phyloP scores from a whole-genome alignment of 2,797 vertebrate species.

The Microcaecilia unicolor region DNA sequence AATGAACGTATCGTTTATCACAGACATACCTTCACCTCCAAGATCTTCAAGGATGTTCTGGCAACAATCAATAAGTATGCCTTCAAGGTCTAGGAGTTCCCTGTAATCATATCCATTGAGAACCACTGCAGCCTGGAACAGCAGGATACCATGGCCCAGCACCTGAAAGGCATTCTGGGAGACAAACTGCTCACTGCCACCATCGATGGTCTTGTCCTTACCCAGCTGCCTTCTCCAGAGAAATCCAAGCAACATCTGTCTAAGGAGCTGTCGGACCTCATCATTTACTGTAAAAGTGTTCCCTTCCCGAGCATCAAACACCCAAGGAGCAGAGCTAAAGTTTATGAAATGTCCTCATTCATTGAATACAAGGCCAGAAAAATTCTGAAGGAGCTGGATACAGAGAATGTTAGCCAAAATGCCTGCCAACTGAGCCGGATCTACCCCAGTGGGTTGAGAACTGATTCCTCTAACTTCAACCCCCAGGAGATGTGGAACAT shows the following conservation, averaged over 20 bases:
- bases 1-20: conserved; percentile 92
- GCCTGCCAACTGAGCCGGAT: conserved; percentile 75
- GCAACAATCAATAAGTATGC: conserved; percentile 77
- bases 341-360: conserved; percentile 83
- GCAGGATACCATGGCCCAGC: conserved; percentile 70
- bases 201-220: conserved; percentile 49
- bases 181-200: conserved; percentile 64
- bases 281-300: conserved; percentile 84
- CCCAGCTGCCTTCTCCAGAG: conserved; percentile 78
- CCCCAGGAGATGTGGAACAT: conserved; percentile 90
- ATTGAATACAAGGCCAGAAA: conserved; percentile 82
- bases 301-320: conserved; percentile 78
- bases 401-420: conserved; percentile 85
- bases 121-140: conserved; percentile 88
- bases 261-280: conserved; percentile 74
- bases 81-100: conserved; percentile 82
- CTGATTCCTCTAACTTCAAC: conserved; percentile 87
- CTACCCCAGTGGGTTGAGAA: conserved; percentile 82
- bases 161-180: conserved; percentile 72
- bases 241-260: conserved; percentile 70
- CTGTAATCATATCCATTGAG: conserved; percentile 86
- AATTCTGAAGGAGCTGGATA: conserved; percentile 76
- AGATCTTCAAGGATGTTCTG: conserved; percentile 88
- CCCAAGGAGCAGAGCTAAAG: conserved; percentile 65
- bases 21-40: conserved; percentile 87